Percentiles rank a stretch among this genome's conserved stretches.
phyloP scores from a whole-genome alignment of 2,113 vertebrate species.

The Pao palembangensis region DNA sequence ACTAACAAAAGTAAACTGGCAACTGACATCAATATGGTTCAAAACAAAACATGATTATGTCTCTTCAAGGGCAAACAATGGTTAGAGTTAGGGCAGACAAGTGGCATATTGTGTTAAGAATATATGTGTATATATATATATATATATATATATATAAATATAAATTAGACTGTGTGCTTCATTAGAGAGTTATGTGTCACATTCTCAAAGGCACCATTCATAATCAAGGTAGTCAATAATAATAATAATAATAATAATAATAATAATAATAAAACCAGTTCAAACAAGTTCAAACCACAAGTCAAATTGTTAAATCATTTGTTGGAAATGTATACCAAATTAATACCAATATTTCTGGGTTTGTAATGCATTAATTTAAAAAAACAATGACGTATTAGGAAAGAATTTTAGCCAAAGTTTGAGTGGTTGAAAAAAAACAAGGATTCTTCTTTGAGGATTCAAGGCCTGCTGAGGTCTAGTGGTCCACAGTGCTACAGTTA shows the following conservation, averaged over 20 bases:
- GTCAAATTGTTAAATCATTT: constrained; percentile 22
- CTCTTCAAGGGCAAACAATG: constrained; percentile 26
- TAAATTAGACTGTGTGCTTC: constrained; percentile 32
- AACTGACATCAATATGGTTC: constrained; percentile 26
- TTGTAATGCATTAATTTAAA: constrained; percentile 29
- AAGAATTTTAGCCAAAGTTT: constrained; percentile 47
- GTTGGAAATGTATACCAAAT: constrained; percentile 37
- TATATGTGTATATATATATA: too few relatives aligned
- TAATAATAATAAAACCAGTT: too few relatives aligned
- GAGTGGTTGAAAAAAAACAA: constrained; percentile 30
- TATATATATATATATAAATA: too few relatives aligned
- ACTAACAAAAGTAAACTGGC: constrained; percentile 8
- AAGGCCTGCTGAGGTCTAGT: constrained; percentile 46
- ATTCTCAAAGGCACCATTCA: constrained; percentile 14
- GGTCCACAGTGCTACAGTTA: constrained; percentile 80
- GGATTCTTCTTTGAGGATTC: constrained; percentile 30
- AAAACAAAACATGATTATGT: constrained; percentile 4
- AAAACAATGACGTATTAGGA: constrained; percentile 34
- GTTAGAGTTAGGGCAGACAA: constrained; percentile 28
- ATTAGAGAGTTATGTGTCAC: constrained; percentile 11
- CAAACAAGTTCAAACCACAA: too few relatives aligned
- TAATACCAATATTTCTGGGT: constrained; percentile 25
- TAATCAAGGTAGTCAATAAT: too few relatives aligned
- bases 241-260: too few relatives aligned
- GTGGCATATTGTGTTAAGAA: constrained; percentile 34